phyloP scores from a whole-genome alignment of 2,888 invertebrate species.

The Glyphotaelius pellucidus region DNA sequence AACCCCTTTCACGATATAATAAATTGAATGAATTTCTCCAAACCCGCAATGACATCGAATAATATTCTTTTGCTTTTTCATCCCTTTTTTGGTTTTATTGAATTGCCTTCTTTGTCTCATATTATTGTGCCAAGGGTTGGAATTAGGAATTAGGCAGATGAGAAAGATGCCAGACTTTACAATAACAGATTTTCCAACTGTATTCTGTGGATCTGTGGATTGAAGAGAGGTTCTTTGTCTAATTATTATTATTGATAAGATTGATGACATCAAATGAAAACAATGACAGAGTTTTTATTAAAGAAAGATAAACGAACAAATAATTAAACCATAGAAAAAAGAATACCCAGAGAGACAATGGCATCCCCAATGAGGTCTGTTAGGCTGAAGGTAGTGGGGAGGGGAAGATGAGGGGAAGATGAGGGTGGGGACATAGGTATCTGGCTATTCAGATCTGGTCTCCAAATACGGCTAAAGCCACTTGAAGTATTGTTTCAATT shows the following conservation, averaged over 20 bases:
- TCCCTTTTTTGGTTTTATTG: constrained; percentile 33
- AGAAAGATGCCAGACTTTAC: background rate
- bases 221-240: background rate
- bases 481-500: too few relatives aligned
- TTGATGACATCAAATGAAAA: background rate
- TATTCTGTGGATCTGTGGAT: background rate
- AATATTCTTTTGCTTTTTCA: constrained; percentile 35
- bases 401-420: too few relatives aligned
- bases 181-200: background rate
- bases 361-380: too few relatives aligned
- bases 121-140: background rate
- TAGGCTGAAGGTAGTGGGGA: background rate
- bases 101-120: constrained; percentile 30
- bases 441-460: too few relatives aligned
- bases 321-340: background rate
- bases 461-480: too few relatives aligned
- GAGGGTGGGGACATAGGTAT: too few relatives aligned
- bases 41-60: constrained; percentile 46
- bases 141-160: background rate
- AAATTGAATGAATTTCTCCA: constrained; percentile 51
- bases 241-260: background rate
- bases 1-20: constrained; percentile 41
- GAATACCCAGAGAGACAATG: too few relatives aligned
- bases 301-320: background rate
- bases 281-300: background rate